Conservation (phyloP, 2,888 invertebrate species). For the Ochropleura plecta region DNA sequence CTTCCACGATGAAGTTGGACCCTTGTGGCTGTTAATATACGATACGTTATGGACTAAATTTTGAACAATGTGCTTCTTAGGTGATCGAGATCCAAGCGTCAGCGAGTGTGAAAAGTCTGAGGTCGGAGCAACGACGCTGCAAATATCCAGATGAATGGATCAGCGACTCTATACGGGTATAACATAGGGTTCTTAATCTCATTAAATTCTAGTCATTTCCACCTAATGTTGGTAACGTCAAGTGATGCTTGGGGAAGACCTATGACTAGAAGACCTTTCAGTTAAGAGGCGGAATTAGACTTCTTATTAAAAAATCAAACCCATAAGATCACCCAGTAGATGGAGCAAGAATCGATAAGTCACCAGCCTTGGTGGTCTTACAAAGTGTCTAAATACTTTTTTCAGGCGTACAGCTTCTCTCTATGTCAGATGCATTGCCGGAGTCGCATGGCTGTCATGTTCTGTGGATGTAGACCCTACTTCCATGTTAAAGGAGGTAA, state of each 20-base stretch:
- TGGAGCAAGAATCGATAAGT: neutral
- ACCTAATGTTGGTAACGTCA: too few species aligned
- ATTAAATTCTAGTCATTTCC: neutral
- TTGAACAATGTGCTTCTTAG: slow-evolving; percentile 52
- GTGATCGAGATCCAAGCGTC: slow-evolving; percentile 85
- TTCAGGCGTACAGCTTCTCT: slow-evolving; percentile 89
- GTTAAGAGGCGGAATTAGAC: neutral
- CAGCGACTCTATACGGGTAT: slow-evolving; percentile 74
- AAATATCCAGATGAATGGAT: slow-evolving; percentile 87
- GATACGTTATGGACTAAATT: neutral
- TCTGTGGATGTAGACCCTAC: slow-evolving; percentile 89
- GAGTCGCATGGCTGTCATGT: slow-evolving; percentile 86
- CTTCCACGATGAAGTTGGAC: neutral
- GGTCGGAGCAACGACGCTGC: slow-evolving; percentile 83
- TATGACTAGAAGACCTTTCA: neutral
- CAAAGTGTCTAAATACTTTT: slow-evolving; percentile 21
- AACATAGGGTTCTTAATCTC: neutral
- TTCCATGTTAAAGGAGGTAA: slow-evolving; percentile 88
- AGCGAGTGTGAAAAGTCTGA: slow-evolving; percentile 77
- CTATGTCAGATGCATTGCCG: slow-evolving; percentile 90
- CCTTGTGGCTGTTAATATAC: neutral
- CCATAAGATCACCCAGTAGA: neutral
- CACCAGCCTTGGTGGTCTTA: neutral
- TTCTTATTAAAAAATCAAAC: neutral
- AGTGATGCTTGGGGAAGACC: neutral